These are phyloP conservation scores for Noctua pronuba DNA, from an alignment of 2,888 invertebrate species.

Conservation along the genomic window DNA sequence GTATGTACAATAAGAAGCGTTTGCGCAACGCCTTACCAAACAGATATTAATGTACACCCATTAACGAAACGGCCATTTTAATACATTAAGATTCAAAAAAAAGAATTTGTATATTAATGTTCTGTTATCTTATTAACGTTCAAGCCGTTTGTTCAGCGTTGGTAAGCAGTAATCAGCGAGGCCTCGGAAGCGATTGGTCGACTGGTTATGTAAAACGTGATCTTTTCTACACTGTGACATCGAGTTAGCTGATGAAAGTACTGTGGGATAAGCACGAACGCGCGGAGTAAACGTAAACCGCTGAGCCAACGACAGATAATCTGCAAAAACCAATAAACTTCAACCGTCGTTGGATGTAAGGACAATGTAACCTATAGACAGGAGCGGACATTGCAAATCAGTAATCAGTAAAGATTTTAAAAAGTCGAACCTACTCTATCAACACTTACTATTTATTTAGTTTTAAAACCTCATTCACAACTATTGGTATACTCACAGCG, in stretches of 20 bases:
- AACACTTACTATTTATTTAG: too few species aligned
- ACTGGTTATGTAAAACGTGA: constrained; percentile 59
- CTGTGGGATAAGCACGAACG: not conserved
- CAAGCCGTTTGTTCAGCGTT: constrained; percentile 19
- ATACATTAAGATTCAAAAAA: constrained; percentile 7
- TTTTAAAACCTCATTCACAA: not conserved
- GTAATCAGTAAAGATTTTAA: too few species aligned
- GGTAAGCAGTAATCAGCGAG: constrained; percentile 25
- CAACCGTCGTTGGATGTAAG: not conserved
- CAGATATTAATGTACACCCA: constrained; percentile 37
- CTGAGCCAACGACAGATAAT: not conserved
- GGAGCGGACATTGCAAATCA: not conserved
- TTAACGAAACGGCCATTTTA: constrained; percentile 31
- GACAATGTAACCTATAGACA: not conserved
- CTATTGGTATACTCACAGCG: not conserved
- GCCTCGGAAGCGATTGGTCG: constrained; percentile 38
- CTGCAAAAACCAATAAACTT: not conserved
- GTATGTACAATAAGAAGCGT: not conserved
- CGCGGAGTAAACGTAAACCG: not conserved
- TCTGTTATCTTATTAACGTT: constrained; percentile 33
- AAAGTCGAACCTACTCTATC: too few species aligned
- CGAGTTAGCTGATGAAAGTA: constrained; percentile 46
- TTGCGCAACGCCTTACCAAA: constrained; percentile 19
- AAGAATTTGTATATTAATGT: constrained; percentile 36
- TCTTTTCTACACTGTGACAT: constrained; percentile 46